Conservation (phyloP, 2,797 vertebrate species). For the Enteromius unitaeniatus region DNA sequence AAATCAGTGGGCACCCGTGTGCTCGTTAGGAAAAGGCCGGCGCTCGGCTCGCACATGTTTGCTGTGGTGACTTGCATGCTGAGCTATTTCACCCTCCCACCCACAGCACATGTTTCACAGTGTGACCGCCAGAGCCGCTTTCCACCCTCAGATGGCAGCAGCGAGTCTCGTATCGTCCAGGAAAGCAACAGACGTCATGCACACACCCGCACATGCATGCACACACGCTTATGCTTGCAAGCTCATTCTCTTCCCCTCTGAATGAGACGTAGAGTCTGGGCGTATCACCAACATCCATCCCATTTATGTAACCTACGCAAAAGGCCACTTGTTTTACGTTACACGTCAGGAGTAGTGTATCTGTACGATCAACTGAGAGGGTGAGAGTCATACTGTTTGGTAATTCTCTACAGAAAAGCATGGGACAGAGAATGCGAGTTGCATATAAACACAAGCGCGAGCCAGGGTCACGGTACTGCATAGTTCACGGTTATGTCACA, state of each 20-base stretch:
- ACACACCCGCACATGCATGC: conserved; percentile 31
- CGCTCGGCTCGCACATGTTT: conserved; percentile 65
- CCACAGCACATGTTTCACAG: conserved; percentile 62
- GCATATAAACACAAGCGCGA: background rate
- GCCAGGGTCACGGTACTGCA: background rate
- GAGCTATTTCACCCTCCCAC: conserved; percentile 42
- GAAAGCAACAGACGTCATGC: background rate
- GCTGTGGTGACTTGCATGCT: conserved; percentile 51
- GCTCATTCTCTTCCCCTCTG: conserved; percentile 4
- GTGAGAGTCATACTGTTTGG: background rate
- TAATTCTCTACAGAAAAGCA: background rate
- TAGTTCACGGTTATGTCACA: background rate
- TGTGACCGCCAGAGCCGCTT: conserved; percentile 63
- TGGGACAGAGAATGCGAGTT: background rate
- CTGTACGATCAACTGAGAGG: background rate
- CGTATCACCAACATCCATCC: conserved; percentile 36
- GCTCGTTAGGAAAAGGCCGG: conserved; percentile 2
- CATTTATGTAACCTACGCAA: conserved; percentile 50
- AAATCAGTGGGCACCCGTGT: conserved; percentile 61
- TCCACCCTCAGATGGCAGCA: conserved; percentile 59
- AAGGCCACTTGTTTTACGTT: conserved; percentile 15
- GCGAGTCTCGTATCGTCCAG: background rate
- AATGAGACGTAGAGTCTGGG: background rate
- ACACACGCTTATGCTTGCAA: background rate
- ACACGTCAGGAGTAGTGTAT: background rate